Evolutionary conservation across 1,140 invertebrate genomes (phyloP), one percentile per base, ranked within the genome.

Genomic region (Belonocnema kinseyi): DNA sequence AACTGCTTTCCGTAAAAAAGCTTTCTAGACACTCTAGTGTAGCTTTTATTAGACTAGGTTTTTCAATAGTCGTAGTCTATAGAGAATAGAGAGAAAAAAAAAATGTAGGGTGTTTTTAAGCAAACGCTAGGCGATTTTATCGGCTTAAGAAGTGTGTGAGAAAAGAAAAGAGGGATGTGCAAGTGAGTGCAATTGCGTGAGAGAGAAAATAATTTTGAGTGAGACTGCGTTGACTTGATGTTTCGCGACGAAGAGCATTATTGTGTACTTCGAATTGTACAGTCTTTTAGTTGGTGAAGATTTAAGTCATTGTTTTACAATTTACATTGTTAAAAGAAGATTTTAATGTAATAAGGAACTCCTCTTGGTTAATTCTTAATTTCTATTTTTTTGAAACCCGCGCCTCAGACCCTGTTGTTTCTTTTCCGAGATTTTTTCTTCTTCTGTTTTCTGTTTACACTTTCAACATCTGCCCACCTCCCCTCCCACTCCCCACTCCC

Each of bases 231-330:
- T 85, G 79, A 85, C 82, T 86, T 77, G 83, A 85, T 83, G 83
- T 85, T 84, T 66, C 61, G 75, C 78, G 78, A 81, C 83, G 82
- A 86, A 78, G 50, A 75, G 83, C 85, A 84, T 88, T 84, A 84
- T 85, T 83, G 84, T 66, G 61, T 88, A 88, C 84, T 88, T 86
- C 85, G 86, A 88, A 85, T 88, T 90, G 87, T 90, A 88, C 88
- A 88, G 88, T 88, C 85, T 83, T 46, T 86, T 90, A 88, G 86
- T 88, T 88, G 84, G 85, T 78, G 84, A 87, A 87, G 86, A 85
- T 87, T 89, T 88, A 89, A 88, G 87, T 88, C 87, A 89, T 89
- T 89, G 88, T 90, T 90, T 90, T 88, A 33, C 21, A 66, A 66
- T 66, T 66, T 66, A 88, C 83, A 87, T 89, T 90, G 88, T 90